These are phyloP conservation scores for Triops cancriformis DNA, from an alignment of 1,140 invertebrate species.

Conservation along the genomic window DNA sequence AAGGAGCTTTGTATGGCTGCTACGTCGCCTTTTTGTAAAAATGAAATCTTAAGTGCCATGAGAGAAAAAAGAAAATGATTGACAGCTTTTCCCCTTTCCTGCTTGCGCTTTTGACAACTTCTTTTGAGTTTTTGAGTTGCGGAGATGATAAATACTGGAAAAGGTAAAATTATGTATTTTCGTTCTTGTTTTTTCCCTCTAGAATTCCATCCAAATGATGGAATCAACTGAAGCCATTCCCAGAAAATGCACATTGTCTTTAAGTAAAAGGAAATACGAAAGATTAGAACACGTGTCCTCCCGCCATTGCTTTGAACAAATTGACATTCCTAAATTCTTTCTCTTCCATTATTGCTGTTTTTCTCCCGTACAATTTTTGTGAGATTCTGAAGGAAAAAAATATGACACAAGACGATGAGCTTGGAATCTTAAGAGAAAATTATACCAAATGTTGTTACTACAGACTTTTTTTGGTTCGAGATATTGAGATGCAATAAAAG, in stretches of 20 bases:
- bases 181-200: background rate
- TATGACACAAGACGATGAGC: background rate
- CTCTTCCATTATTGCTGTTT: background rate
- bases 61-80: background rate
- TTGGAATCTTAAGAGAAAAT: background rate
- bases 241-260: background rate
- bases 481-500: background rate
- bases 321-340: background rate
- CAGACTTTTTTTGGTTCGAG: background rate
- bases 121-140: background rate
- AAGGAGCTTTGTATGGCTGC: background rate
- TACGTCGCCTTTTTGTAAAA: background rate
- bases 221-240: conserved; percentile 4
- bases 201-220: background rate
- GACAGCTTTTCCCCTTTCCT: background rate
- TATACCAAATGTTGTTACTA: background rate
- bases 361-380: background rate
- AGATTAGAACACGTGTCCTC: background rate
- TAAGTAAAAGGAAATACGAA: background rate
- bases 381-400: background rate
- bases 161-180: background rate
- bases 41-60: background rate
- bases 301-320: background rate
- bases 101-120: background rate
- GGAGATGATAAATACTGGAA: background rate